phyloP scores from a whole-genome alignment of 1,140 invertebrate genomes.

The Aradophagus sp. region DNA sequence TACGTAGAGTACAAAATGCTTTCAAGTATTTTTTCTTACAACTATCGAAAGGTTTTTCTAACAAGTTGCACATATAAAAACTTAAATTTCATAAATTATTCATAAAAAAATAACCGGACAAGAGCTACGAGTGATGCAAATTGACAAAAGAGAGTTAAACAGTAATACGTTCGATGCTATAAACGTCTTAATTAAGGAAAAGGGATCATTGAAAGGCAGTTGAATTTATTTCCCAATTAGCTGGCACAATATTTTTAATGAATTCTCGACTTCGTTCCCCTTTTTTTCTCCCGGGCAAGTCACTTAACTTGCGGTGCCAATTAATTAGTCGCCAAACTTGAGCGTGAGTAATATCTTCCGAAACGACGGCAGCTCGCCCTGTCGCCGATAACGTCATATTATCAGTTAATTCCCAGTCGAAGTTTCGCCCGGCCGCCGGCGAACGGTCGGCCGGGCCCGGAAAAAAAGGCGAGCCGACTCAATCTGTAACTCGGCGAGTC shows the following conservation, averaged over 20 bases:
- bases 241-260: slow-evolving; percentile 4
- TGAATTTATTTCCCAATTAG: slow-evolving; percentile 1
- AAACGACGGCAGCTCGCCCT: slow-evolving; percentile 8
- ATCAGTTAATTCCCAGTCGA: slow-evolving; percentile 18
- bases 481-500: slow-evolving; percentile 41
- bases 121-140: too few species aligned
- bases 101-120: too few species aligned
- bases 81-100: too few species aligned
- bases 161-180: too few species aligned
- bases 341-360: slow-evolving; percentile 14
- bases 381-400: slow-evolving; percentile 11
- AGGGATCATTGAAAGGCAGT: too few species aligned
- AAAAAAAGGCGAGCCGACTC: slow-evolving; percentile 33
- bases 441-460: slow-evolving; percentile 6
- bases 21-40: too few species aligned
- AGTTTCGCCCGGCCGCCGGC: background rate
- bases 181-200: too few species aligned
- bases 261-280: background rate
- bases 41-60: too few species aligned
- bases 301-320: slow-evolving; percentile 1
- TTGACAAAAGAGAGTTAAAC: too few species aligned
- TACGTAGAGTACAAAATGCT: too few species aligned
- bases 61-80: too few species aligned
- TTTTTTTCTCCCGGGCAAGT: slow-evolving; percentile 12
- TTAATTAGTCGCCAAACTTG: slow-evolving; percentile 6